Percentiles rank a stretch among this genome's conserved stretches.
Evolutionary conservation across 2,888 invertebrate species (phyloP).

Genomic region (Omphaloscelis lunosa): DNA sequence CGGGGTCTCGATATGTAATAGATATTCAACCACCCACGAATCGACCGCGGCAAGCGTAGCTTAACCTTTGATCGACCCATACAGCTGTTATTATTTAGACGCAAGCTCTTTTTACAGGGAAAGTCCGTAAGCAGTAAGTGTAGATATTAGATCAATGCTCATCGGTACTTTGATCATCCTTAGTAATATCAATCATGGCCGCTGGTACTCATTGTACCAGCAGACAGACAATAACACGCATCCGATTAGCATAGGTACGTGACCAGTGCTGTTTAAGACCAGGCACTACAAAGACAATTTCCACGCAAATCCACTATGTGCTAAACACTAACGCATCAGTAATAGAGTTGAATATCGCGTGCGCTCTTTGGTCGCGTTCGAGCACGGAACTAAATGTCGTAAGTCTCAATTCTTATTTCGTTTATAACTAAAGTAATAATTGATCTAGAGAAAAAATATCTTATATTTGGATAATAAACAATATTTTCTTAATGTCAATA

Average conservation of each 20-base stretch:
- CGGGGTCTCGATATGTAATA: background rate
- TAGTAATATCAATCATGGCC: slow-evolving; percentile 42
- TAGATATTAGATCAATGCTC: slow-evolving; percentile 3
- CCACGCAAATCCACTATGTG: no score
- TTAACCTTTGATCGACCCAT: background rate
- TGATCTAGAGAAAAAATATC: no score
- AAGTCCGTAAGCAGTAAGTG: background rate
- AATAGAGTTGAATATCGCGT: no score
- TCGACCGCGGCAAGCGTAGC: background rate
- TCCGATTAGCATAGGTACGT: slow-evolving; percentile 46
- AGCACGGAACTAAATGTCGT: no score
- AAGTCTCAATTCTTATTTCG: no score
- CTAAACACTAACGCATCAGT: no score
- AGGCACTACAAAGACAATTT: no score
- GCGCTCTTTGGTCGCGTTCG: no score
- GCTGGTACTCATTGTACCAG: slow-evolving; percentile 25
- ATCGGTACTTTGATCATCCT: background rate
- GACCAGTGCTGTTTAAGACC: slow-evolving; percentile 5
- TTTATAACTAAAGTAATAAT: no score
- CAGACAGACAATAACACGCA: slow-evolving; percentile 25
- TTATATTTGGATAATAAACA: no score
- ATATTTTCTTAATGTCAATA: no score
- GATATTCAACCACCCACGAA: background rate
- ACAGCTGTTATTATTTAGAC: background rate
- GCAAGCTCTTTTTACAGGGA: background rate